Base-by-base conservation (phyloP, 2,113 vertebrate species). In the Thamnaconus septentrionalis region DNA sequence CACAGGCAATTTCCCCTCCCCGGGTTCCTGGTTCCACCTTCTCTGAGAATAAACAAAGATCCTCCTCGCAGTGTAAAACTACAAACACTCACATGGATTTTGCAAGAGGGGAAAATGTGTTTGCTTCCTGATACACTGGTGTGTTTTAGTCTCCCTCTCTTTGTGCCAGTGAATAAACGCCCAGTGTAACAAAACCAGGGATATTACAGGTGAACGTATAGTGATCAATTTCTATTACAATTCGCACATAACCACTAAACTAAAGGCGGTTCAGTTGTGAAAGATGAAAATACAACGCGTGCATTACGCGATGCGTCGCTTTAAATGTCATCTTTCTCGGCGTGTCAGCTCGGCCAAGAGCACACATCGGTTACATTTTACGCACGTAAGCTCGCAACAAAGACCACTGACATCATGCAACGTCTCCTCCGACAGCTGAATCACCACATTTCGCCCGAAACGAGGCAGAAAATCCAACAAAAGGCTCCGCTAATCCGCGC, bases 311-410 rank as follows among this genome's bases (percentile, higher is more conserved):
- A 71, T 53, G 60, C 66, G 54, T 53, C 42, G 39, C 7, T 78
- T 63, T 53, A 31, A 78, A 79, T 62, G 45, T 47, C 66, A 56
- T 11, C 47, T 8, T 63, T 64, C 58, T 1, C 44, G 44, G 64
- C 79, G 60, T 71, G 75, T 60, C 81, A 79, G 56, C 51, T 69
- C 53, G 69, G 56, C 69, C n/a, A 4, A 66, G 69, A 55, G 39
- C 71, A 60, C 62, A 63, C 58, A n/a, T 64, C 57, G 18, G 67
- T 68, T 69, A 83, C 66, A 79, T 83, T 81, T 85, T 70, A 69
- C 73, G 78, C 87, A 89, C 86, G 84, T 82, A 86, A 80, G 76
- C 79, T 80, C 88, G 84, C 84, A 91, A 89, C 90, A 90, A 89
- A 91, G 86, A 90, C 79, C 78, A 73, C 76, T 85, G 85, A 87